Base-by-base conservation (phyloP, 2,797 vertebrate genomes). In the Cossypha polioptera region DNA sequence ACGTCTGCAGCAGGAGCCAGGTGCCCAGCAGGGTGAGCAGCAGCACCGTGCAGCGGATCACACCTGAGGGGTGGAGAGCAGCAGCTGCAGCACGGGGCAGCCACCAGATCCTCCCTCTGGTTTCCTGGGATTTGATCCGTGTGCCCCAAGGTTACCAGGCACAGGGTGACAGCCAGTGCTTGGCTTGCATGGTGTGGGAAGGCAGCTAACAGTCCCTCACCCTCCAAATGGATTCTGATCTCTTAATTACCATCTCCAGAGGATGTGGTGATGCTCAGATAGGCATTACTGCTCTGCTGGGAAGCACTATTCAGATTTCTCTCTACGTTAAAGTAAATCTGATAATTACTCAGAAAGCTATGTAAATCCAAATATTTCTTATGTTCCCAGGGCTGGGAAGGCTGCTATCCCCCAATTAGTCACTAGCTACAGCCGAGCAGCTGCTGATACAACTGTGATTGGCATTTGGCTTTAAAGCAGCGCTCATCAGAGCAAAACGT, bases 401-500 rank as follows among this genome's bases (percentile, higher is more conserved):
- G 42, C 82, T 91, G 54, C 76, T 88, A 58, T 85, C 79, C 62
- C 71, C 57, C 94, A 88, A 31, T 87, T 84, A 95, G 89, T 88
- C 86, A 94, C 77, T 89, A 57, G 65, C 76, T 90, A 85, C 76
- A 94, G 78, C 66, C 0, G 12, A 91, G 79, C 78, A 86, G 88
- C 94, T 91, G 77, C 71, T 89, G 88, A 71, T 86, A 86, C 38
- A 86, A 91, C 54, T 63, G 81, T 80, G 93, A 90, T 62, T 88
- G 93, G 89, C 88, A 86, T 75, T 95, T 91, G 82, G 89, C 92
- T 88, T 87, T 86, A 90, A 89, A 95, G 65, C 88, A 89, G 68
- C 2, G 7, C 73, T 94, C 92, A 77, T 59, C 6, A 24, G 96
- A 94, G 93, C 90, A 91, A 83, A 92, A 92, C 63, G 82, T 92